These are phyloP conservation scores for Lasioglossum villosulum DNA, from an alignment of 2,888 invertebrate genomes.

Conservation along the genomic window DNA sequence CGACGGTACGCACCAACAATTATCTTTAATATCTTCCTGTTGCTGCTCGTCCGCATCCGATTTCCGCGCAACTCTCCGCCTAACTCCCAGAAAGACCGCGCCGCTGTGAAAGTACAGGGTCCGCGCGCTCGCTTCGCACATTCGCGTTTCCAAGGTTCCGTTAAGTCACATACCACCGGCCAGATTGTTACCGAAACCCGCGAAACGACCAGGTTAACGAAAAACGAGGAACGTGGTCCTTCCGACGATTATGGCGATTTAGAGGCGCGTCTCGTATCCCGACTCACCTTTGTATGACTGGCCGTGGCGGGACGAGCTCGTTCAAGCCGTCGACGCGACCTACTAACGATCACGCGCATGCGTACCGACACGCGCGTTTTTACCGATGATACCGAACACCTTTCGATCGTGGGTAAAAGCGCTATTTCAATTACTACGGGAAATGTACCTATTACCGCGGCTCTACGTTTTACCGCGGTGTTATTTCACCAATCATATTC, in stretches of 20 bases:
- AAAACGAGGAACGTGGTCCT: not conserved
- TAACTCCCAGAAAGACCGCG: not conserved
- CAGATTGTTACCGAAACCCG: not conserved
- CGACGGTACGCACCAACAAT: constrained; percentile 7
- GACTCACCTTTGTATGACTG: constrained; percentile 56
- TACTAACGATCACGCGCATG: constrained; percentile 72
- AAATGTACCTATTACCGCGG: no score
- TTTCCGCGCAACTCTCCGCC: not conserved
- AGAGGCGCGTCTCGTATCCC: constrained; percentile 30
- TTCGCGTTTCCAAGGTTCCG: constrained; percentile 1
- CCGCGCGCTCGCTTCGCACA: constrained; percentile 11
- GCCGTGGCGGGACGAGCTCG: constrained; percentile 63
- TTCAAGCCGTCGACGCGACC: constrained; percentile 74
- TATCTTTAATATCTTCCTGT: constrained; percentile 7
- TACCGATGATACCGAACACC: constrained; percentile 34
- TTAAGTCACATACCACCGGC: constrained; percentile 12
- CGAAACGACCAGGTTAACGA: not conserved
- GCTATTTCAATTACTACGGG: not conserved
- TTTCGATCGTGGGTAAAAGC: not conserved
- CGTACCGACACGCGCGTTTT: constrained; percentile 48
- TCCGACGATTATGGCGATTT: constrained; percentile 25
- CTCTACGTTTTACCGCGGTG: no score
- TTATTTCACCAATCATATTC: no score
- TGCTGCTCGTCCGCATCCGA: not conserved
- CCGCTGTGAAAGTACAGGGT: not conserved